A percentile compares a stretch with the other conserved stretches of the same genome.
These are phyloP conservation scores for Thunnus thynnus DNA, from an alignment of 2,113 vertebrate genomes.

Conservation along the genomic window DNA sequence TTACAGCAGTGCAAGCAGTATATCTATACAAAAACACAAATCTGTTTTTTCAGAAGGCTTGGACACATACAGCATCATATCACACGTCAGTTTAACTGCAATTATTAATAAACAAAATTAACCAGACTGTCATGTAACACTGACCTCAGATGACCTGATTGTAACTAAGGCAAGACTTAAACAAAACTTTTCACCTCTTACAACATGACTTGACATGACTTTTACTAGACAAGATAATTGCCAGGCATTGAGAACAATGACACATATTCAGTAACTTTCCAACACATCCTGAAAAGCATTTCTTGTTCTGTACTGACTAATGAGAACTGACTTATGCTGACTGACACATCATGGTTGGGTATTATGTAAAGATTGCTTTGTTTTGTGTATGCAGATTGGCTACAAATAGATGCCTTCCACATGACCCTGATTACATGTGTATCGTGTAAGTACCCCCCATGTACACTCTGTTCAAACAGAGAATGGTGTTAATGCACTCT, in stretches of 20 bases:
- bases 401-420: conserved; percentile 55
- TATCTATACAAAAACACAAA: too few relatives aligned
- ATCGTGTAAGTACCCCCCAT: conserved; percentile 57
- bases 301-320: conserved; percentile 29
- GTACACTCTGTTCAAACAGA: conserved; percentile 66
- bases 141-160: background rate
- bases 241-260: background rate
- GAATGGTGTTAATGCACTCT: conserved; percentile 64
- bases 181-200: background rate
- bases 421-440: conserved; percentile 50
- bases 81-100: background rate
- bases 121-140: background rate
- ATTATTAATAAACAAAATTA: background rate
- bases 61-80: background rate
- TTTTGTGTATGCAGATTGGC: conserved; percentile 53
- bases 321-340: conserved; percentile 46
- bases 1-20: too few relatives aligned
- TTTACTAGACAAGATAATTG: background rate
- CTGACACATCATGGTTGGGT: conserved; percentile 31
- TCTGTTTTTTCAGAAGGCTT: too few relatives aligned
- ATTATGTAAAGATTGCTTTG: conserved; percentile 49
- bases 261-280: background rate
- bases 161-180: background rate
- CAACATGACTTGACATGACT: background rate
- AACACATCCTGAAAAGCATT: background rate